phyloP scores from a whole-genome alignment of 2,797 vertebrate species.

The Sebastes elongatus region DNA sequence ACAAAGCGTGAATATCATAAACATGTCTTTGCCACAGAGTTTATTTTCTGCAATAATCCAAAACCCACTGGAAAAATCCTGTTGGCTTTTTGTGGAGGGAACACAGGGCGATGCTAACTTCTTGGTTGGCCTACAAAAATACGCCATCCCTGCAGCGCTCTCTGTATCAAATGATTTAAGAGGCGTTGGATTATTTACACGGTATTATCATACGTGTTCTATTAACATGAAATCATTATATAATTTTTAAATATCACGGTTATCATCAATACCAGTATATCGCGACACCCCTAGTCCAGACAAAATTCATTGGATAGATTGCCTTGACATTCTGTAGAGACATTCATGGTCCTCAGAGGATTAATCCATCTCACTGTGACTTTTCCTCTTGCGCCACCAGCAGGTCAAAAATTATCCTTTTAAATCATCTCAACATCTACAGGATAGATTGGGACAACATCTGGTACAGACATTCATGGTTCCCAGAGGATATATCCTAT shows the following conservation, averaged over 20 bases:
- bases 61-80: accelerated
- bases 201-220: accelerated
- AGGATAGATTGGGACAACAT: neutral
- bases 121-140: no score
- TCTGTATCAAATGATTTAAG: neutral
- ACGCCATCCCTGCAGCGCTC: no score
- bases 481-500: neutral
- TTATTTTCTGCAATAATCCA: no score
- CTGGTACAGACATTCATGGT: neutral
- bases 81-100: no score
- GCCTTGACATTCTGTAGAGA: neutral
- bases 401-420: no score
- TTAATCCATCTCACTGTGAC: neutral
- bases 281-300: neutral
- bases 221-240: neutral
- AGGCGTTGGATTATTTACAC: neutral
- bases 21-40: accelerated
- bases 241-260: neutral
- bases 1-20: no score
- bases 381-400: neutral
- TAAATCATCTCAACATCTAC: neutral
- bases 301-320: neutral
- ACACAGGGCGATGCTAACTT: no score
- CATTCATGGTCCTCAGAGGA: neutral
- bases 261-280: neutral